phyloP scores from a whole-genome alignment of 1,140 invertebrate genomes.

The Hypothenemus hampei region DNA sequence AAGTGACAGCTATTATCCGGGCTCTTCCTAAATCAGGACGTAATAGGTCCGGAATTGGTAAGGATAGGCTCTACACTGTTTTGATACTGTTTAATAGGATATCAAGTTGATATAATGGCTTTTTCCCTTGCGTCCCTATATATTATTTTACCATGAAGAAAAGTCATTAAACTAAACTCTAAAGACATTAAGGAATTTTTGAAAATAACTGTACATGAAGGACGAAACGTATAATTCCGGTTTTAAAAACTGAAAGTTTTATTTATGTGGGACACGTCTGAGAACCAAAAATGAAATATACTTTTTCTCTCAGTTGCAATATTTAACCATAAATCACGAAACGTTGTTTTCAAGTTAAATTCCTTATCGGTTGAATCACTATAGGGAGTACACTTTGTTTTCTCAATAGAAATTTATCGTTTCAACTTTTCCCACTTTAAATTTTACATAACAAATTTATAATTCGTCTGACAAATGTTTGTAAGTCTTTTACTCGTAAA shows the following conservation, averaged over 20 bases:
- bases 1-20: slow-evolving; percentile 22
- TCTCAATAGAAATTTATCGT: slow-evolving; percentile 3
- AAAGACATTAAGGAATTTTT: too few species aligned
- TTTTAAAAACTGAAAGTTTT: too few species aligned
- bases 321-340: slow-evolving; percentile 4
- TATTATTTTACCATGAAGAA: too few species aligned
- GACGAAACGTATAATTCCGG: too few species aligned
- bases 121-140: slow-evolving; percentile 1
- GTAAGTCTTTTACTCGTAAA: too few species aligned
- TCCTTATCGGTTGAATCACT: slow-evolving; percentile 3
- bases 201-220: too few species aligned
- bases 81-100: slow-evolving; percentile 21
- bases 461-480: background rate
- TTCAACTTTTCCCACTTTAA: background rate
- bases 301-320: slow-evolving; percentile 2
- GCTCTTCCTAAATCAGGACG: slow-evolving; percentile 19
- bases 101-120: slow-evolving; percentile 18
- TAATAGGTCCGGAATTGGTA: slow-evolving; percentile 22
- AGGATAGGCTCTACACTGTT: slow-evolving; percentile 19
- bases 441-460: background rate
- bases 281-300: background rate
- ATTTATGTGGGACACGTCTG: background rate
- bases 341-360: slow-evolving; percentile 7
- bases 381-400: slow-evolving; percentile 3
- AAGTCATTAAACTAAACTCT: slow-evolving; percentile 6